Evolutionary conservation across 2,888 invertebrate species (phyloP).

Genomic region (Phytoseiulus persimilis): DNA sequence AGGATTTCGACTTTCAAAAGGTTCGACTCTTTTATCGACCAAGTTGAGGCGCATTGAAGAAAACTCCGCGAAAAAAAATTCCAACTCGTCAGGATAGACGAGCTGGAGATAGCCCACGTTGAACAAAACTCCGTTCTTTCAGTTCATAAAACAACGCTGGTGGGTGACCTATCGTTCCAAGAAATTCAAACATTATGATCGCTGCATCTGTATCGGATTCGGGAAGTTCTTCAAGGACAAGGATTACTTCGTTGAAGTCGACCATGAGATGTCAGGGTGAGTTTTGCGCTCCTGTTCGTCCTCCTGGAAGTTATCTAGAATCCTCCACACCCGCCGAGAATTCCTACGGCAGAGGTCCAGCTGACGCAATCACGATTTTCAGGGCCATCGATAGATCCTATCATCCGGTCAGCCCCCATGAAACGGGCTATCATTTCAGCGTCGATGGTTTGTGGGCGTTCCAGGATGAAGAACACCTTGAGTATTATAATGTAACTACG

Average conservation of each 20-base stretch:
- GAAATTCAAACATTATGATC: slow-evolving; percentile 20
- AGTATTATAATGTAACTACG: no score
- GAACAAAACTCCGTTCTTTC: background rate
- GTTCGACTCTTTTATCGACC: background rate
- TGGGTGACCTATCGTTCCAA: slow-evolving; percentile 14
- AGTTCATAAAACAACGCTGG: slow-evolving; percentile 13
- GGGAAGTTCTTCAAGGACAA: slow-evolving; percentile 5
- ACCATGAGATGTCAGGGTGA: slow-evolving; percentile 16
- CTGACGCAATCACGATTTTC: no score
- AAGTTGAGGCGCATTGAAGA: no score
- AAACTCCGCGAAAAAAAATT: no score
- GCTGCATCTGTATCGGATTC: slow-evolving; percentile 5
- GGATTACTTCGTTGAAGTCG: background rate
- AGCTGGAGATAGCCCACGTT: background rate
- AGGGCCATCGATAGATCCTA: slow-evolving; percentile 24
- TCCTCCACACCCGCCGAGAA: no score
- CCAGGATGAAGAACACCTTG: no score
- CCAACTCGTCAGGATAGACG: background rate
- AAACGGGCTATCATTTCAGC: slow-evolving; percentile 13
- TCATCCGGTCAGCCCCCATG: background rate
- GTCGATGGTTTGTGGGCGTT: background rate
- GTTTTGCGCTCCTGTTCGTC: background rate
- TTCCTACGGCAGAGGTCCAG: no score
- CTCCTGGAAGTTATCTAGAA: no score
- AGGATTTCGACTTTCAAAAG: background rate